Base-by-base conservation (phyloP, 2,797 vertebrate species). In the Podarcis siculus region DNA sequence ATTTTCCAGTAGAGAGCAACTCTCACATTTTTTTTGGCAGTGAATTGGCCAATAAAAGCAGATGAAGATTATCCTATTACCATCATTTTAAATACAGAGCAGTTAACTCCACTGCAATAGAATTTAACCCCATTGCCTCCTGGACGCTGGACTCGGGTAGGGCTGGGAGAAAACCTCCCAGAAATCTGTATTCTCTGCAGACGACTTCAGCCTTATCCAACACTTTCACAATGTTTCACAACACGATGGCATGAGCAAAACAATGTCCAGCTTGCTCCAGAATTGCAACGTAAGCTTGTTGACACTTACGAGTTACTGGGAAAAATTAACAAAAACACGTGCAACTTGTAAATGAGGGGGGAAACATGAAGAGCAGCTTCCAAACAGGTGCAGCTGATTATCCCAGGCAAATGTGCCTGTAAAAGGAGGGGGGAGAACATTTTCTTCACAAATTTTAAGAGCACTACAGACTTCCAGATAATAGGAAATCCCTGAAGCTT, bases 351-450 rank as follows among this genome's bases (percentile, higher is more conserved):
- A 86, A 66, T 21, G 35, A 94, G 89, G 86, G 92, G 49, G 94
- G 93, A 94, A 95, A 90, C 79, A 1, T 82, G 83, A 94, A 93
- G 86, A 0, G 0, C 67, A 6, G 84, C 93, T 96, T 96, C 94
- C 95, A 96, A 95, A 95, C 96, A 97, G 95, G 93, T 97, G 94
- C 92, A 91, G 91, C 88, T 87, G 92, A 97, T 96, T 97, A 96
- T 93, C 94, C 69, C 89, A 94, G 84, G 90, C 92, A 94, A 92
- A 0, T 23, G 86, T 45, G 89, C 93, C 25, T 93, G 86, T 32
- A 37, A 90, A 90, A 95, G 89, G 90, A 93, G 87, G 77, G 37
- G 4, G 12, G 9, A 13, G 39, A 37, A 81, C 61, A 92, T 93
- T 96, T 96, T 95, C 94, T 95, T 93, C 61, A 9, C 87, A 89